Conservation (phyloP, 2,113 vertebrate species). For the Athene noctua region DNA sequence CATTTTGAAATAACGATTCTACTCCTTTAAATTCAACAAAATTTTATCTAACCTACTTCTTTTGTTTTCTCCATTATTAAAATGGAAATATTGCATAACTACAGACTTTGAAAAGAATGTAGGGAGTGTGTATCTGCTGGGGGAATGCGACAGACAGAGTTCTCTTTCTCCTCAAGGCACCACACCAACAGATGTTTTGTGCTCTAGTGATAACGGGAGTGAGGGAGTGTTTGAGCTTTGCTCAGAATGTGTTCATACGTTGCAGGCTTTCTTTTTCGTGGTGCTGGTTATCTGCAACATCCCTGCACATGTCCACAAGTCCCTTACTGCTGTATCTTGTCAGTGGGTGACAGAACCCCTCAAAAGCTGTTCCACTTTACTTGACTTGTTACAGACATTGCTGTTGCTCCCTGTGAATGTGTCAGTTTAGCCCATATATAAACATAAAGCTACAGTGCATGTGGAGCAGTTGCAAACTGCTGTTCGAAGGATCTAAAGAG, state of each 20-base stretch:
- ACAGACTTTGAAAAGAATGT: neutral
- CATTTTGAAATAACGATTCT: neutral
- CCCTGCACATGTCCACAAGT: accelerated
- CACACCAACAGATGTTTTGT: neutral
- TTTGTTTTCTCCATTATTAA: neutral
- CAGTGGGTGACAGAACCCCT: neutral
- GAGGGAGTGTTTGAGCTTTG: neutral
- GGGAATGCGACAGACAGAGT: neutral
- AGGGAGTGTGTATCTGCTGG: neutral
- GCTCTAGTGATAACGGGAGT: neutral
- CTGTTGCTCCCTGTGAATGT: neutral
- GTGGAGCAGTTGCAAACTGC: neutral
- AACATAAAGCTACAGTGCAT: neutral
- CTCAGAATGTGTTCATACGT: neutral
- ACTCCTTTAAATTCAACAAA: neutral
- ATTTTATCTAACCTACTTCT: neutral
- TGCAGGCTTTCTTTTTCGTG: neutral
- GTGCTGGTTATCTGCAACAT: neutral
- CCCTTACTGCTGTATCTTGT: neutral
- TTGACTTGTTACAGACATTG: neutral
- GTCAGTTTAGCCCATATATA: neutral
- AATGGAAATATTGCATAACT: neutral
- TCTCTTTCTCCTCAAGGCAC: neutral
- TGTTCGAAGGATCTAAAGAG: neutral
- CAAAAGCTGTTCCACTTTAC: neutral